Evolutionary conservation across 2,113 vertebrate genomes (phyloP).

Genomic region (Picathartes gymnocephalus): DNA sequence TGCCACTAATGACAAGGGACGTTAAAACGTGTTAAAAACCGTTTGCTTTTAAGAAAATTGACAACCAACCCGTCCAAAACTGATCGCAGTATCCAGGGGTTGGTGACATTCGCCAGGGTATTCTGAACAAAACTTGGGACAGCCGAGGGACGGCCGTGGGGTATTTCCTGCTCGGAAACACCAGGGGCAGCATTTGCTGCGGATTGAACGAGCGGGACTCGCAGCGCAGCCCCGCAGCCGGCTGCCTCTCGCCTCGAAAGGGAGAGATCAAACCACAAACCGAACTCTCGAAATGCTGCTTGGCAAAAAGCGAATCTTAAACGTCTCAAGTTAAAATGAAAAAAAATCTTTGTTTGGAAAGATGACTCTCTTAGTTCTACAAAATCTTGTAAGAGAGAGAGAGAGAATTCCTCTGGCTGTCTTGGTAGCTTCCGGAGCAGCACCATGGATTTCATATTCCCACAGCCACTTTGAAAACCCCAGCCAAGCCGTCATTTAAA

Average conservation of each 20-base stretch:
- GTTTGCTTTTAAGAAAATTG: neutral
- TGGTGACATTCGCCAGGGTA: neutral
- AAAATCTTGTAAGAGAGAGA: neutral
- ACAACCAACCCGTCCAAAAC: neutral
- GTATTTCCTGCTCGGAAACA: neutral
- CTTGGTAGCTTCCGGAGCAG: neutral
- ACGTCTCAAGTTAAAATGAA: neutral
- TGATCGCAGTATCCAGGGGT: neutral
- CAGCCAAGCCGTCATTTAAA: neutral
- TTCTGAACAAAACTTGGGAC: neutral
- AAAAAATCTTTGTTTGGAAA: neutral
- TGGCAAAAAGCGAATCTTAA: neutral
- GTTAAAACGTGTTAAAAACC: neutral
- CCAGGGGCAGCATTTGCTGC: conserved; percentile 45
- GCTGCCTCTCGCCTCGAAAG: neutral
- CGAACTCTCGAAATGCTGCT: neutral
- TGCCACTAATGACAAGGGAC: neutral
- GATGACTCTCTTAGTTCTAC: neutral
- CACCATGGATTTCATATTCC: neutral
- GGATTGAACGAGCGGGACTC: neutral
- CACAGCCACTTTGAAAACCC: neutral
- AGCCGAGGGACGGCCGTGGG: neutral
- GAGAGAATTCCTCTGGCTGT: neutral
- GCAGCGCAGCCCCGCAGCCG: neutral
- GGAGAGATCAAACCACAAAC: neutral